Percentiles rank a stretch among this genome's conserved stretches.
phyloP scores from a whole-genome alignment of 2,113 vertebrate genomes.

The Aythya baeri region DNA sequence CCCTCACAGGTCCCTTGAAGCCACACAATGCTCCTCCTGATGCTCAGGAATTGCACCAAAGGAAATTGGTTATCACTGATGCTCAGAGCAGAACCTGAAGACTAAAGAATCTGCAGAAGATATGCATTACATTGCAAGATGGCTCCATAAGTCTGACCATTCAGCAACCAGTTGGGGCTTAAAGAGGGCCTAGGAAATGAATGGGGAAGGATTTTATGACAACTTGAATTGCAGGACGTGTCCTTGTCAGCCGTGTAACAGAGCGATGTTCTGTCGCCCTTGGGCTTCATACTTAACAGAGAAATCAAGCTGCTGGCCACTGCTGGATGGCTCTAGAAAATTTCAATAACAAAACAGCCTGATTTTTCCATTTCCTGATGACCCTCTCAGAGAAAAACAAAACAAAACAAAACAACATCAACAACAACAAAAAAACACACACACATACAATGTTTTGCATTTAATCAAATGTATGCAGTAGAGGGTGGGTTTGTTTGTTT shows the following conservation, averaged over 20 bases:
- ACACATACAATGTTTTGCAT: background rate
- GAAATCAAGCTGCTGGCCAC: background rate
- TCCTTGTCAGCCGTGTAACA: background rate
- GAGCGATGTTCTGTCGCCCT: fast-evolving
- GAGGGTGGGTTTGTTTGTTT: constrained; percentile 3
- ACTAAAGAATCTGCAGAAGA: background rate
- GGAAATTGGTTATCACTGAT: background rate
- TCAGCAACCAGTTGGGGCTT: background rate
- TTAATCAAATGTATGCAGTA: constrained; percentile 34
- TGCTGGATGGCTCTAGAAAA: background rate
- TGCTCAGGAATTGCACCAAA: background rate
- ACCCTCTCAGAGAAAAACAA: background rate
- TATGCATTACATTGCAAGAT: fast-evolving
- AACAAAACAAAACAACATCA: background rate
- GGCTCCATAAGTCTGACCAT: fast-evolving
- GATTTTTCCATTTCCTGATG: background rate
- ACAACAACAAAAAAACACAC: no score
- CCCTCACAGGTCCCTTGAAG: background rate
- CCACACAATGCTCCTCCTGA: fast-evolving
- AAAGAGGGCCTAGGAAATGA: background rate
- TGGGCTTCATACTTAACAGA: background rate
- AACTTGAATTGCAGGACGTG: background rate
- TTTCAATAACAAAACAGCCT: background rate
- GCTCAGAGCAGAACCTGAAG: fast-evolving
- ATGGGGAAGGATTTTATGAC: background rate